Percentiles rank a stretch among this genome's conserved stretches.
These are phyloP conservation scores for Myotis myotis DNA, from an alignment of 2,797 vertebrate genomes.

Conservation along the genomic window DNA sequence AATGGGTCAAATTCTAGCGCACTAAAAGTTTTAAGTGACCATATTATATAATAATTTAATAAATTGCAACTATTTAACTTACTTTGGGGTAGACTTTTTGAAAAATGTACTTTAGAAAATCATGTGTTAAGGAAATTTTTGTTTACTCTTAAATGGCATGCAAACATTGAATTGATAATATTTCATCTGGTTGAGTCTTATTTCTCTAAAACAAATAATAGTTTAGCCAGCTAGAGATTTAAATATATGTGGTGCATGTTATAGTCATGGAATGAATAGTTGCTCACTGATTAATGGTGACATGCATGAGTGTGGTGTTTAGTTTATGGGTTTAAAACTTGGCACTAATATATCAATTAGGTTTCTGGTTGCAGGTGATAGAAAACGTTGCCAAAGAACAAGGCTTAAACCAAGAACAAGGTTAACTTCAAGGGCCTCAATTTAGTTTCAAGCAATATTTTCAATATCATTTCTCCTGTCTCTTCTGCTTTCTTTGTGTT, in stretches of 20 bases:
- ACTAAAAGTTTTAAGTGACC: background rate
- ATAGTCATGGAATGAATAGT: background rate
- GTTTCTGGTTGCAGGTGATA: background rate
- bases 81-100: background rate
- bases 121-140: background rate
- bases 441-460: background rate
- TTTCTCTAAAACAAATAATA: conserved; percentile 13
- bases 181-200: background rate
- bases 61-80: background rate
- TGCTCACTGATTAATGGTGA: background rate
- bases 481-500: background rate
- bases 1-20: background rate
- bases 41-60: conserved; percentile 5
- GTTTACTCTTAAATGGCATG: background rate
- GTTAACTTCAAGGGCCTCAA: background rate
- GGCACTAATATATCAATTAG: background rate
- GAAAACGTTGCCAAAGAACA: background rate
- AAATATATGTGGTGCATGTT: background rate
- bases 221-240: background rate
- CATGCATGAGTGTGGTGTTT: background rate
- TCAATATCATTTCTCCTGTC: background rate
- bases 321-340: background rate
- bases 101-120: background rate
- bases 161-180: background rate
- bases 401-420: background rate